Conservation (phyloP, 2,113 vertebrate species). For the Centropristis striata region DNA sequence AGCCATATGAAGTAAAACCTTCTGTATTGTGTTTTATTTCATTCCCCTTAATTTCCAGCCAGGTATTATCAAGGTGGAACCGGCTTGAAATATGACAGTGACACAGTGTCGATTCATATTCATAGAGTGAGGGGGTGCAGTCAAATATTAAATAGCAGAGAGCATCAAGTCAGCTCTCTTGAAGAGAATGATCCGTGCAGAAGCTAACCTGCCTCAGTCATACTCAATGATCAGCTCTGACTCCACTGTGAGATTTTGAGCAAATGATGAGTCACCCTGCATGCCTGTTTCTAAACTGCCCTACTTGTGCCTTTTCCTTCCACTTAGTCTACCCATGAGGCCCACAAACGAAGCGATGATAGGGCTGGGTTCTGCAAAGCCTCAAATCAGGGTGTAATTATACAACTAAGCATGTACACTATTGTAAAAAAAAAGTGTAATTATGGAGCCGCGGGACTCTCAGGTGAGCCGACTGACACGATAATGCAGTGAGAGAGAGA, state of each 20-base stretch:
- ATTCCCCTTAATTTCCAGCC: neutral
- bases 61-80: constrained; percentile 16
- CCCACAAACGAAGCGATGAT: neutral
- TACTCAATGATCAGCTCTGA: constrained; percentile 39
- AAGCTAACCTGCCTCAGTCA: constrained; percentile 42
- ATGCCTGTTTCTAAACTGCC: constrained; percentile 40
- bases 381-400: constrained; percentile 39
- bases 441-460: constrained; percentile 24
- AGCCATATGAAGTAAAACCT: neutral
- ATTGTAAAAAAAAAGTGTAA: constrained; percentile 35
- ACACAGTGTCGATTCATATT: constrained; percentile 30
- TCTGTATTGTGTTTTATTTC: neutral
- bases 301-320: constrained; percentile 15
- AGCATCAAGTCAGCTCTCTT: constrained; percentile 37
- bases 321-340: neutral
- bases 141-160: constrained; percentile 52
- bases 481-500: constrained; percentile 36
- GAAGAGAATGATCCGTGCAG: constrained; percentile 38
- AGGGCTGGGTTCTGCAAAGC: constrained; percentile 1
- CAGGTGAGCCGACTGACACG: constrained; percentile 36
- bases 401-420: neutral
- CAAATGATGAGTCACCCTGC: constrained; percentile 46
- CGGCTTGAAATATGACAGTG: constrained; percentile 8
- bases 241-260: constrained; percentile 28
- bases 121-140: constrained; percentile 13